These are phyloP conservation scores for Colaptes auratus DNA, from an alignment of 2,113 vertebrate species.

Conservation along the genomic window DNA sequence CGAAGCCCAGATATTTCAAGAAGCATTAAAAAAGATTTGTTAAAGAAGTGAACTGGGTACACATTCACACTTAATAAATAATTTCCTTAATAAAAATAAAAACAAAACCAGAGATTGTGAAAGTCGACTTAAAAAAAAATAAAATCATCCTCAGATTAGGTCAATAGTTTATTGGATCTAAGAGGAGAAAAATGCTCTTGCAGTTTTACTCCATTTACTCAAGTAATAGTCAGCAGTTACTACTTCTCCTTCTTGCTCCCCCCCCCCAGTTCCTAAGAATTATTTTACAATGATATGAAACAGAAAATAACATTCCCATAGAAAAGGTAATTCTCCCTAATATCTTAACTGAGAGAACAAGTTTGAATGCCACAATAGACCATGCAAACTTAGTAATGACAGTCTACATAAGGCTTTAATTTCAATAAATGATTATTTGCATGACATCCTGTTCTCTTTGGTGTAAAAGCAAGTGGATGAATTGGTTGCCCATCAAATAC, in stretches of 20 bases:
- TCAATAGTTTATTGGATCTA: neutral
- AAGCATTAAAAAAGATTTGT: neutral
- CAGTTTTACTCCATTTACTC: constrained; percentile 14
- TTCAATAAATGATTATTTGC: constrained; percentile 20
- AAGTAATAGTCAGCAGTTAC: neutral
- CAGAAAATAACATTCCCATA: neutral
- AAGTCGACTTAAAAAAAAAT: neutral
- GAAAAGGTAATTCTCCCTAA: constrained; percentile 9
- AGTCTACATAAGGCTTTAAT: constrained; percentile 11
- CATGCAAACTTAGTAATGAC: neutral
- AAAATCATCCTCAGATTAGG: neutral
- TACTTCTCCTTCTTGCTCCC: neutral
- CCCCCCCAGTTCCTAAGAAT: neutral
- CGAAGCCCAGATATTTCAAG: neutral
- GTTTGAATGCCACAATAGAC: constrained; percentile 8
- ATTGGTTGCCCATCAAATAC: constrained; percentile 32
- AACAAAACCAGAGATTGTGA: neutral
- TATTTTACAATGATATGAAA: constrained; percentile 12
- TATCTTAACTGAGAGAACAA: constrained; percentile 8
- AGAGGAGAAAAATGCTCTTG: neutral
- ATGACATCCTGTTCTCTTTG: neutral
- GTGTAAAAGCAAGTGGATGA: neutral
- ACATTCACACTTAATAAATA: neutral
- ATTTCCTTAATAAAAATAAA: neutral
- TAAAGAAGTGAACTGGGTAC: neutral